Evolutionary conservation across 1,140 invertebrate genomes (phyloP).

Genomic region (Tetraneura akinire): DNA sequence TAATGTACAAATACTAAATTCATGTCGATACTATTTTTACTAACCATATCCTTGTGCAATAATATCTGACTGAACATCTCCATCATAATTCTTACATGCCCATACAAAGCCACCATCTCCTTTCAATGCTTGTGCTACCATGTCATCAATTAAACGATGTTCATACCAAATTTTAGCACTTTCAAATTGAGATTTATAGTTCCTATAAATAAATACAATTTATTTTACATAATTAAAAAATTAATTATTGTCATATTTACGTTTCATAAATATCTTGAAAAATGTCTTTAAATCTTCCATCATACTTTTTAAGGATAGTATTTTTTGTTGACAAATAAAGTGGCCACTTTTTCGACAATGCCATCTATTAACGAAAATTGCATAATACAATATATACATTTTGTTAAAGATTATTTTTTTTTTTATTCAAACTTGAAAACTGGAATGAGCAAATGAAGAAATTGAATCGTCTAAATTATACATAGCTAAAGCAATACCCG

Average conservation of each 20-base stretch:
- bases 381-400: neutral
- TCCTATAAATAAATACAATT: constrained; percentile 60
- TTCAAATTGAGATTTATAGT: constrained; percentile 79
- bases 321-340: constrained; percentile 89
- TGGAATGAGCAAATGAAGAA: constrained; percentile 78
- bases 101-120: constrained; percentile 86
- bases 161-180: constrained; percentile 84
- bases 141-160: constrained; percentile 90
- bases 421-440: constrained; percentile 66
- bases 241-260: constrained; percentile 60
- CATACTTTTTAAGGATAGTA: constrained; percentile 87
- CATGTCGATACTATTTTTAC: constrained; percentile 3
- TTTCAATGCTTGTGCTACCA: constrained; percentile 88
- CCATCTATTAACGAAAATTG: constrained; percentile 62
- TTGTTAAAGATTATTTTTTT: constrained; percentile 2
- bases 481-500: constrained; percentile 82
- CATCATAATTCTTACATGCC: constrained; percentile 92
- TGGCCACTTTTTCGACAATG: constrained; percentile 79
- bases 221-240: neutral
- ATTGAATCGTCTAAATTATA: constrained; percentile 90
- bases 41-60: constrained; percentile 79
- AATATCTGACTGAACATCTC: constrained; percentile 87
- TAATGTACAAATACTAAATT: no score
- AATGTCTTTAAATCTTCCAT: constrained; percentile 91
- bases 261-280: constrained; percentile 85